Evolutionary conservation across 1,140 invertebrate genomes (phyloP), one percentile per base, ranked within the genome.

Genomic region (Drosophila truncata): DNA sequence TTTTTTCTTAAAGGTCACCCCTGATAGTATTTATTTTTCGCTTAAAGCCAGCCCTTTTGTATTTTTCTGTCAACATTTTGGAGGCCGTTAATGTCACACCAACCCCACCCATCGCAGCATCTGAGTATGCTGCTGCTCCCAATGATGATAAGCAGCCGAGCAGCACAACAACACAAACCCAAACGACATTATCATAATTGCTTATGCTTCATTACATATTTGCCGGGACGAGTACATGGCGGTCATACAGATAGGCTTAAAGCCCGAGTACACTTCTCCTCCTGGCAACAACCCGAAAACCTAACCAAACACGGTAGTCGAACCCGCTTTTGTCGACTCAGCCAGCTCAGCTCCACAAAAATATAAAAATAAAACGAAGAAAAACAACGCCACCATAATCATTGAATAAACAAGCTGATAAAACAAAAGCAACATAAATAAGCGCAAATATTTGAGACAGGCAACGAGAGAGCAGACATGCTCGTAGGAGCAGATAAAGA

Each of bases 201-300:
- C 75, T 90, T 90, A 88, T 90, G 85, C 85, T 90, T 88, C 85
- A 88, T 88, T 88, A 90, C 85, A 88, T 88, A 85, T 90, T 88
- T 90, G 84, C 74, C 54, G 42, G 47, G 37, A 37, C n/a, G 41
- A 57, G 70, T 61, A 55, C 57, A 70, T 65, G 61, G 50, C 42
- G 64, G 58, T 37, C 62, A 58, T 71, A 52, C 58, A 69, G 75
- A 78, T 78, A 78, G 79, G 73, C 79, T 78, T 82, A 49, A 65
- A 73, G 61, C 52, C 18, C 23, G 13, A 46, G 41, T 20, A 42
- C 63, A 41, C 63, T 31, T 11, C 20, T 47, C 64, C 64, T 62
- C 44, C 54, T 50, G 47, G 66, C 54, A 58, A 59, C 29, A 42
- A 13, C 18, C 37, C 42, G 46, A 64, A 69, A 79, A 55, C 63